These are phyloP conservation scores for Prenolepis imparis DNA, from an alignment of 2,888 invertebrate species.

Conservation along the genomic window DNA sequence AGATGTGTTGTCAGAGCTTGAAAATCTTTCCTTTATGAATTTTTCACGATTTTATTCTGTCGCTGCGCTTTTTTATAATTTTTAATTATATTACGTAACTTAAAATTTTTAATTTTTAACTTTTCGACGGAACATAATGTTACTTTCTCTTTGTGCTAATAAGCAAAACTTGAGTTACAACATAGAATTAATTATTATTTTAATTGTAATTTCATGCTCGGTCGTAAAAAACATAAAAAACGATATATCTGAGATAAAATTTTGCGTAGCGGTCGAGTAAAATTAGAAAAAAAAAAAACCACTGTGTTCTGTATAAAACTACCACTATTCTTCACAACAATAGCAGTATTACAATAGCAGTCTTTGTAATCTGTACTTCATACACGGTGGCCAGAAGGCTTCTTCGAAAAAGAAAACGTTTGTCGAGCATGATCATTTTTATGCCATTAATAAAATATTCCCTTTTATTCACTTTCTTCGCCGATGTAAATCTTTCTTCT, in stretches of 20 bases:
- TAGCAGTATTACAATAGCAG: slow-evolving; percentile 47
- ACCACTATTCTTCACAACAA: slow-evolving; percentile 44
- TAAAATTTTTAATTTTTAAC: background rate
- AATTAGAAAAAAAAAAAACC: slow-evolving; percentile 28
- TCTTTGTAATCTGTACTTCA: slow-evolving; percentile 51
- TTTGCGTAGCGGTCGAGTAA: slow-evolving; percentile 33
- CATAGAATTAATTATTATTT: slow-evolving; percentile 29
- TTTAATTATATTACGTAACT: background rate
- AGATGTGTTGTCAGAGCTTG: slow-evolving; percentile 4
- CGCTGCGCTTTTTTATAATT: background rate
- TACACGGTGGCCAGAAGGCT: slow-evolving; percentile 37
- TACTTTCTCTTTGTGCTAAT: background rate
- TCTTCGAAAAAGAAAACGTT: slow-evolving; percentile 37
- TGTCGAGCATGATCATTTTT: slow-evolving; percentile 41
- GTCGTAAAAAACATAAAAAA: background rate
- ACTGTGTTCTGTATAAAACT: slow-evolving; percentile 22
- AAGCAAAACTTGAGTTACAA: slow-evolving; percentile 11
- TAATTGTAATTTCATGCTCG: slow-evolving; percentile 32
- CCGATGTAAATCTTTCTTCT: slow-evolving; percentile 52
- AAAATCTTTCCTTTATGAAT: background rate
- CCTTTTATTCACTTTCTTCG: slow-evolving; percentile 39
- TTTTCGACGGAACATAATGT: background rate
- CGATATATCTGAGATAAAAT: slow-evolving; percentile 20
- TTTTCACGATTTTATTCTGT: background rate
- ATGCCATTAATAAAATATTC: slow-evolving; percentile 55